A percentile compares a stretch with the other conserved stretches of the same genome.
These are phyloP conservation scores for Hirtodrosophila alboralis DNA, from an alignment of 2,888 invertebrate genomes.

Conservation along the genomic window DNA sequence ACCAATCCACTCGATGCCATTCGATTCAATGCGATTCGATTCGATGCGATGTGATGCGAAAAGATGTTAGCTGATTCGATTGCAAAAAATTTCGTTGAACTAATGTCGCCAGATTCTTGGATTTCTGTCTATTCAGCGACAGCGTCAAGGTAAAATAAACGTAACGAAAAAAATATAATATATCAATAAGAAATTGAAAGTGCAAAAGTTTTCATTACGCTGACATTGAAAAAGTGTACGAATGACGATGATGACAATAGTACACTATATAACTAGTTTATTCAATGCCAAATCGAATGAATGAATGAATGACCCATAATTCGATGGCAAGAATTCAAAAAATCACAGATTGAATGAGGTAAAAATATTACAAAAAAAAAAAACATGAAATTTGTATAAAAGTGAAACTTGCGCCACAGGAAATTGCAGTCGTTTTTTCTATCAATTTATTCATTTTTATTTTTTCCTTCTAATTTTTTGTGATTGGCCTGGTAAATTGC, in stretches of 20 bases:
- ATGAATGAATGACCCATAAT: slow-evolving; percentile 42
- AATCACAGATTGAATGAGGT: neutral
- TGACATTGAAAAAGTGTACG: slow-evolving; percentile 59
- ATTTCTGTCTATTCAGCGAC: slow-evolving; percentile 60
- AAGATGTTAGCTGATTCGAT: slow-evolving; percentile 1
- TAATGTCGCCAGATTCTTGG: slow-evolving; percentile 56
- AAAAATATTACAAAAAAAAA: neutral
- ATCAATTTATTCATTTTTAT: slow-evolving; percentile 15
- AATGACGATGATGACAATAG: slow-evolving; percentile 6
- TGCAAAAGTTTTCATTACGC: slow-evolving; percentile 53
- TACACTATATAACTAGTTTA: neutral
- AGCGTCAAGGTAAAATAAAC: slow-evolving; percentile 41
- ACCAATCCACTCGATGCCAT: slow-evolving; percentile 17
- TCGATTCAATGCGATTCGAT: slow-evolving; percentile 21
- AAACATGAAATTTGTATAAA: slow-evolving; percentile 12
- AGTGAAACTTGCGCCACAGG: slow-evolving; percentile 46
- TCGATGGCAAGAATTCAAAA: slow-evolving; percentile 49
- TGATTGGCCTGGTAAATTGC: slow-evolving; percentile 47
- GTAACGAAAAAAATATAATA: too few species aligned
- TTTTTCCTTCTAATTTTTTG: slow-evolving; percentile 4
- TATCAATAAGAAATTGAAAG: slow-evolving; percentile 35
- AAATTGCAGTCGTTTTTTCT: slow-evolving; percentile 54
- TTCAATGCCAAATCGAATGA: slow-evolving; percentile 30
- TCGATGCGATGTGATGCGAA: slow-evolving; percentile 9
- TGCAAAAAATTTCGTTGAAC: slow-evolving; percentile 46